Base-by-base conservation (phyloP, 2,113 vertebrate species). In the Syngnathus scovelli region DNA sequence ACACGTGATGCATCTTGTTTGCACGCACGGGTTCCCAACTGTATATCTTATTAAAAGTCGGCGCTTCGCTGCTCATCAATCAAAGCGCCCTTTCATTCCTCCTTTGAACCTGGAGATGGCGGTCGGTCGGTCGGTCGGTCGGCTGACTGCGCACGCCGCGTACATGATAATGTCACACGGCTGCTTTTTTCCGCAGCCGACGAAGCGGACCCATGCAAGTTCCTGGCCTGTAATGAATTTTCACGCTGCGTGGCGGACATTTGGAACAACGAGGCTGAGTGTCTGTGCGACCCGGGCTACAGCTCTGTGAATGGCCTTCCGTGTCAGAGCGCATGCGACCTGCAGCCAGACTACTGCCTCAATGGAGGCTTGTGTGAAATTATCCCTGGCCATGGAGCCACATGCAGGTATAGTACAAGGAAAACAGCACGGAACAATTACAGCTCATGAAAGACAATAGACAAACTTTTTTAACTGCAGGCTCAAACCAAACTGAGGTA, bases 181-280 rank as follows among this genome's bases (percentile, higher is more conserved):
- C 39, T 19, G n/a, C 41, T 7, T 12, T n/a, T 16, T 56, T 1
- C 16, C 59, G 62, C 90, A 97, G 95, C 90, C 66, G 94, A 96
- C 78, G 89, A 86, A 66, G 91, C 89, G 16, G 93, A 96, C 72
- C 92, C 93, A 43, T 98, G 96, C 83, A 94, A 92, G 78, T 94
- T 93, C 87, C 82, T 94, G 92, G 92, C 92, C 1, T 99, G 97
- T 39, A 91, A 93, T 0, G 88, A 95, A 70, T 94, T 93, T 75
- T 94, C 95, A 0, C 90, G 88, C 67, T 98, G 97, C 48, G 27
- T 92, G 49, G 85, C 79, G 37, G 93, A 95, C 23, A 83, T 92
- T 54, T 75, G 87, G 92, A 96, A 90, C 0, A 59, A 78, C 0
- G 93, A 95, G 77, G 93, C 93, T 0, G 91, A 93, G 78, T 98